Percentiles rank a stretch among this genome's conserved stretches.
Conservation (phyloP, 2,888 invertebrate genomes). For the Liodrosophila aerea region DNA sequence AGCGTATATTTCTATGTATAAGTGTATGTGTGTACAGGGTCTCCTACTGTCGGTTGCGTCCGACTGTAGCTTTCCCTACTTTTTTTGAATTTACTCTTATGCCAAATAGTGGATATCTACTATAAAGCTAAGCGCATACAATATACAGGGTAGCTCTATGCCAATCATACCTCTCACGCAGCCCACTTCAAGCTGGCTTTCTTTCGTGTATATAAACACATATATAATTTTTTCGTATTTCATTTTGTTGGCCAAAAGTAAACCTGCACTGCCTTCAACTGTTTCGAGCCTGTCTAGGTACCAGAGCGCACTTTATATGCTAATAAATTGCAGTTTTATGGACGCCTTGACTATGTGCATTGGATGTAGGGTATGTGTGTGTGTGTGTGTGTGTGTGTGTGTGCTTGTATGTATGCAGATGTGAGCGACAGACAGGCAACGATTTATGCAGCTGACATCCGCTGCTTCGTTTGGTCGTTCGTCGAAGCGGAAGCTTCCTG, state of each 20-base stretch:
- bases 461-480: constrained; percentile 59
- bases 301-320: constrained; percentile 62
- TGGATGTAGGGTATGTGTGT: constrained; percentile 7
- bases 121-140: too few species aligned
- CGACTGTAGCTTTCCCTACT: too few species aligned
- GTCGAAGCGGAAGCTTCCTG: constrained; percentile 67
- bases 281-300: constrained; percentile 33
- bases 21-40: too few species aligned
- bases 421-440: constrained; percentile 55
- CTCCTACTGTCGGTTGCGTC: too few species aligned
- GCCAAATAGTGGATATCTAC: too few species aligned
- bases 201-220: not conserved
- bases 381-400: constrained; percentile 11
- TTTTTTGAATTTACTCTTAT: too few species aligned
- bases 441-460: constrained; percentile 78
- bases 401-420: constrained; percentile 28
- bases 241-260: constrained; percentile 25
- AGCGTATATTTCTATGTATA: too few species aligned
- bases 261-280: constrained; percentile 48
- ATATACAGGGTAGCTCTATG: constrained; percentile 1
- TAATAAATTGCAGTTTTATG: constrained; percentile 79
- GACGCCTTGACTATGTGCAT: constrained; percentile 33
- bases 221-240: not conserved
- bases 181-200: not conserved
- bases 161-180: not conserved